These are phyloP conservation scores for Cerastis rubricosa DNA, from an alignment of 2,888 invertebrate genomes.

Conservation along the genomic window DNA sequence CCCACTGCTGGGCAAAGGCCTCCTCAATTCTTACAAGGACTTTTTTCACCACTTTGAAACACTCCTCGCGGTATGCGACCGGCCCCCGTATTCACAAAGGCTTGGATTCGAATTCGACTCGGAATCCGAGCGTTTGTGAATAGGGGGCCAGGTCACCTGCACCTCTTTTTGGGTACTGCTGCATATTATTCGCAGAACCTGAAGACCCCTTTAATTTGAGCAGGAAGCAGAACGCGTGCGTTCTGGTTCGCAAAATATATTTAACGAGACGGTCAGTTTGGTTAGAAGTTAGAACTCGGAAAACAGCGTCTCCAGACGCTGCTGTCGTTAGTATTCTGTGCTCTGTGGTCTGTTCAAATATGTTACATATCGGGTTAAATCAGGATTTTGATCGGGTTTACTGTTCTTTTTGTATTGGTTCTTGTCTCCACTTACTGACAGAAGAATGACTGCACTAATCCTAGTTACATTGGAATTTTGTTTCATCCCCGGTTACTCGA, in stretches of 20 bases:
- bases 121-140: too few species aligned
- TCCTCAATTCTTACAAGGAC: neutral
- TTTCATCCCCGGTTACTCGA: neutral
- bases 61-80: neutral
- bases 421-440: neutral
- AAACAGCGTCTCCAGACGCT: neutral
- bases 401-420: neutral
- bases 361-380: neutral
- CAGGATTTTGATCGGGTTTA: neutral
- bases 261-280: neutral
- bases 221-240: neutral
- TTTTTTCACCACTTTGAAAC: too few species aligned
- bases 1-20: neutral
- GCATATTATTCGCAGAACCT: neutral
- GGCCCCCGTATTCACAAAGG: too few species aligned
- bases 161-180: neutral
- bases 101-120: too few species aligned
- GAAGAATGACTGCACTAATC: neutral
- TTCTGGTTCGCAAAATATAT: neutral
- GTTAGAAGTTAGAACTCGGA: neutral
- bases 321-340: neutral
- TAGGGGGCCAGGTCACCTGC: neutral
- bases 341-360: slow-evolving; percentile 18
- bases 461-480: neutral
- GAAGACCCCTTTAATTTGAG: neutral